Base-by-base conservation (phyloP, 2,113 vertebrate species). In the Brachypteracias leptosomus region DNA sequence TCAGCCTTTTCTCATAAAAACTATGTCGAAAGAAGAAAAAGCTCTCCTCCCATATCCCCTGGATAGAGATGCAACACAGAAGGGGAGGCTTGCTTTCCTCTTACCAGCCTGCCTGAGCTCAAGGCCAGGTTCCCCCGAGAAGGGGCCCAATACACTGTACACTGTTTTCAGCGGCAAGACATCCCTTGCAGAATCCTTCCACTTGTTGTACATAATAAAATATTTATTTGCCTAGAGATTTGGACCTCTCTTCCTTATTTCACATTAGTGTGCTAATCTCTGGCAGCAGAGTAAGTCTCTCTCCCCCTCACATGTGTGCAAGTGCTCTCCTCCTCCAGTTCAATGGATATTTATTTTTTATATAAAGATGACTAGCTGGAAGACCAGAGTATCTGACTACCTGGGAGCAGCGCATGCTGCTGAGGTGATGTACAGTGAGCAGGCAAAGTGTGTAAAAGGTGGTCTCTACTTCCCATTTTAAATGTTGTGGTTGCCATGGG, bases 221-320 rank as follows among this genome's bases (percentile, higher is more conserved):
- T 97, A 95, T 95, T 97, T 92, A 95, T 94, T 95, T 75, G 77
- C 66, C 89, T 80, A 92, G 95, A 96, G 94, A 95, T 74, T 94
- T 94, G 87, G 77, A 80, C 84, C 62, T 93, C 87, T 95, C 83
- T 97, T 96, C 80, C 83, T 90, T 92, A 83, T 89, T 93, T 92
- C 93, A 96, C 93, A 92, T 90, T 96, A 95, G 83, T 78, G 90
- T 10, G 31, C 73, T 96, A 95, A 95, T 95, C 89, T 91, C 86
- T 95, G 95, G 86, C 94, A 97, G 76, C 70, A 90, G 82, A 91
- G 62, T 47, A 49, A 57, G 55, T 71, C 55, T 93, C 72, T 90
- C 88, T 83, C 76, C 67, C 65, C 55, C 65, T 95, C 85, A 90
- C 75, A 74, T 1, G 16, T 71, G 90, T 3, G 0, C 90, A 49